Conservation (phyloP, 2,888 invertebrate species). For the Sinotaia quadrata region DNA sequence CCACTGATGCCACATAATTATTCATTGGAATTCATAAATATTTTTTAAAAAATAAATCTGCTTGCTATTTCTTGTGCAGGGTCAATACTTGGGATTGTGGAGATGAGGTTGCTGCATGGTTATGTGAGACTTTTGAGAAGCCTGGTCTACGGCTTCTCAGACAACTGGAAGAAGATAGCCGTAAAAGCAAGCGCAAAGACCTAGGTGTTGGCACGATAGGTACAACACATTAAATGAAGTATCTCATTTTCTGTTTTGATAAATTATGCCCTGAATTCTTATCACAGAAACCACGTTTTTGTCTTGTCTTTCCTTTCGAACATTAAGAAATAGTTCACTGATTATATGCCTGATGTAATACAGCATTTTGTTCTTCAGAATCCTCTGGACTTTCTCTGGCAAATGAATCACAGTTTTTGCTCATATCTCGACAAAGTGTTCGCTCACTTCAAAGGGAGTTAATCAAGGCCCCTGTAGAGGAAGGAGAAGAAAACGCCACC, state of each 20-base stretch:
- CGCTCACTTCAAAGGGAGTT: constrained; percentile 78
- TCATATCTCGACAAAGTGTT: constrained; percentile 86
- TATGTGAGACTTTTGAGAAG: constrained; percentile 81
- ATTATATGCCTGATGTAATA: too few species aligned
- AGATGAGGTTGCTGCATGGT: constrained; percentile 84
- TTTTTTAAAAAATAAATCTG: too few species aligned
- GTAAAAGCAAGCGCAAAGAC: constrained; percentile 49
- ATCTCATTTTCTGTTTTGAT: not conserved
- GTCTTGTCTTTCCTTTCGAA: not conserved
- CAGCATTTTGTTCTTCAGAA: too few species aligned
- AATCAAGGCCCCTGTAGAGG: constrained; percentile 45
- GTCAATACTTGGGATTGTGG: constrained; percentile 86
- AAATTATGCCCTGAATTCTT: not conserved
- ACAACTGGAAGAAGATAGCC: constrained; percentile 48
- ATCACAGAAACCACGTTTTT: not conserved
- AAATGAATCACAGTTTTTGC: constrained; percentile 75
- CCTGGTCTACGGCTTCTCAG: constrained; percentile 75
- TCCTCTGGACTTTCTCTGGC: constrained; percentile 55
- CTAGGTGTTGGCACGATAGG: not conserved
- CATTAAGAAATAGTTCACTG: not conserved
- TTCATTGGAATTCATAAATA: too few species aligned
- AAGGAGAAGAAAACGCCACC: too few species aligned
- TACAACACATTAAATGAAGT: not conserved
- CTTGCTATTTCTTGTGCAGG: constrained; percentile 50
- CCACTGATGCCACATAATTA: too few species aligned